Conservation (phyloP, 2,113 vertebrate genomes). For the Tragelaphus buxtoni region DNA sequence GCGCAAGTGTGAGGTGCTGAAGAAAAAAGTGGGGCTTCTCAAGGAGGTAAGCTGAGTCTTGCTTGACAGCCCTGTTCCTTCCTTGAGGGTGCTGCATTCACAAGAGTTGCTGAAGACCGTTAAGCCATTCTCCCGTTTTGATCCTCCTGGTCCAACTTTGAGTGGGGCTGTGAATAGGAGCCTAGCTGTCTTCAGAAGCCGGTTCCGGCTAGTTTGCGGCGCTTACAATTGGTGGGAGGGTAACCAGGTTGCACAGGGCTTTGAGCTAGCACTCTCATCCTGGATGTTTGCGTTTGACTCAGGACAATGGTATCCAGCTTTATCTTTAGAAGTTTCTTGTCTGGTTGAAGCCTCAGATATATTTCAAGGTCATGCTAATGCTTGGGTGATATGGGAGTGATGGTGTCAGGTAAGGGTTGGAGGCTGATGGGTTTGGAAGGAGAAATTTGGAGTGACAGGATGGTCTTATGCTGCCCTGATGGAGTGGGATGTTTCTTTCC, state of each 20-base stretch:
- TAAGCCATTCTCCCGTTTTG: not conserved
- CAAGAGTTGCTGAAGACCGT: not conserved
- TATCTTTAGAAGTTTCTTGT: not conserved
- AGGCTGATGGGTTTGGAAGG: not conserved
- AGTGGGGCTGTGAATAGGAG: not conserved
- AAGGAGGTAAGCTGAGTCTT: constrained; percentile 67
- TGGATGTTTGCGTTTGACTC: not conserved
- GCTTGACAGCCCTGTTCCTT: not conserved
- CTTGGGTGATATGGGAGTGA: not conserved
- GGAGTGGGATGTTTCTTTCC: not conserved
- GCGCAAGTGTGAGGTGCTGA: constrained; percentile 89
- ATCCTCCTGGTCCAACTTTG: not conserved
- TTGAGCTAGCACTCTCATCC: not conserved
- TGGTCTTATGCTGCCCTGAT: not conserved
- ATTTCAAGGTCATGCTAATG: not conserved
- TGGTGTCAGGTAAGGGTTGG: not conserved
- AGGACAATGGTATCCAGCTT: not conserved
- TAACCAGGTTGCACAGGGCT: not conserved
- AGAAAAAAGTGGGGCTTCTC: constrained; percentile 70
- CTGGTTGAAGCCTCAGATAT: not conserved
- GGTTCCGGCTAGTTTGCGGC: not conserved
- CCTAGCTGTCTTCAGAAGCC: not conserved
- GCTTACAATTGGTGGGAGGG: not conserved
- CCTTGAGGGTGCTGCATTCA: not conserved
- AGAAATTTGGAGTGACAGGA: not conserved